A percentile compares a stretch with the other conserved stretches of the same genome.
Conservation (phyloP, 2,113 vertebrate genomes). For the Cariama cristata region DNA sequence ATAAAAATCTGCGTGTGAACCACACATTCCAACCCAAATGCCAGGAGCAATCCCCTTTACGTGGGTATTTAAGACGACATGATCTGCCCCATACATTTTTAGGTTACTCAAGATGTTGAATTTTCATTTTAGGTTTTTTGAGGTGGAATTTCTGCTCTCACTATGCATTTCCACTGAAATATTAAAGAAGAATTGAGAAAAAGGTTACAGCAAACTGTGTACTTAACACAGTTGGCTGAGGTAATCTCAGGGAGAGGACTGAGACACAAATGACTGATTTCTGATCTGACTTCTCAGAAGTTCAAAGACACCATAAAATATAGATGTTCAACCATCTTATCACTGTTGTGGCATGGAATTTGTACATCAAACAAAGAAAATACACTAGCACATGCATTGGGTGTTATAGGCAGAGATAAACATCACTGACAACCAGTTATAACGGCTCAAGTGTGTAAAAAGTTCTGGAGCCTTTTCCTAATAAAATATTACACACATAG, state of each 20-base stretch:
- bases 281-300: neutral
- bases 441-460: neutral
- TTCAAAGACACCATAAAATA: neutral
- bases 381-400: slow-evolving; percentile 1
- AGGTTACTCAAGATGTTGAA: neutral
- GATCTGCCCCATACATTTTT: neutral
- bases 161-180: neutral
- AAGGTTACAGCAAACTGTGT: neutral
- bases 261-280: neutral
- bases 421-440: slow-evolving; percentile 1
- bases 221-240: neutral
- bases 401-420: neutral
- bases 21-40: neutral
- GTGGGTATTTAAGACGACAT: neutral
- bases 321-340: neutral
- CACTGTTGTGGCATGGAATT: neutral
- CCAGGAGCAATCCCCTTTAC: neutral
- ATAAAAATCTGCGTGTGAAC: neutral
- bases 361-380: slow-evolving; percentile 6
- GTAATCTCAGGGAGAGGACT: neutral
- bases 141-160: neutral
- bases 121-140: neutral
- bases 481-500: slow-evolving; percentile 57
- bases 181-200: neutral
- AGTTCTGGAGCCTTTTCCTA: slow-evolving; percentile 46